phyloP scores from a whole-genome alignment of 2,113 vertebrate species.

The Grus americana region DNA sequence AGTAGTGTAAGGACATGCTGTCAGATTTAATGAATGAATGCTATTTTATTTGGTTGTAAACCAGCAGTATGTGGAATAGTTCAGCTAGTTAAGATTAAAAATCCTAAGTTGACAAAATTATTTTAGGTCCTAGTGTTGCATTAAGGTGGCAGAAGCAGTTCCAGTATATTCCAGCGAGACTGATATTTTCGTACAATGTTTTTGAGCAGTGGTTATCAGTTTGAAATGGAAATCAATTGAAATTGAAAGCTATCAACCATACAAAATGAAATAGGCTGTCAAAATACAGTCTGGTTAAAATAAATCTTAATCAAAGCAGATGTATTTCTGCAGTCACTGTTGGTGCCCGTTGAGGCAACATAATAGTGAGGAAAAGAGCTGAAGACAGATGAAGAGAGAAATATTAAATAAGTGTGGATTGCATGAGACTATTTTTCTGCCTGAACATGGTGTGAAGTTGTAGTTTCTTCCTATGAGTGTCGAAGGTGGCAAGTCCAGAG shows the following conservation, averaged over 20 bases:
- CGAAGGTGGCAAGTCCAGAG: not conserved
- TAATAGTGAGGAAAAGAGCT: not conserved
- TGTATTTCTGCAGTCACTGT: not conserved
- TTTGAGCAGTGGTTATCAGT: not conserved
- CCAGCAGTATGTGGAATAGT: not conserved
- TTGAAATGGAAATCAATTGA: not conserved
- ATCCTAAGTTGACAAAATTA: not conserved
- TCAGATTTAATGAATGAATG: not conserved
- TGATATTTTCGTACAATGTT: not conserved
- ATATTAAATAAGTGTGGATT: not conserved
- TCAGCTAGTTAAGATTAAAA: not conserved
- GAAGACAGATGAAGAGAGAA: not conserved
- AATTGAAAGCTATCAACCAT: not conserved
- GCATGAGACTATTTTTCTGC: not conserved
- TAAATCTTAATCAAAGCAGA: not conserved
- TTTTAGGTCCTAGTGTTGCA: not conserved
- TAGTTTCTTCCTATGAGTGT: rapidly evolving
- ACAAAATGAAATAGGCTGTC: not conserved
- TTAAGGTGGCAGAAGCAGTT: not conserved
- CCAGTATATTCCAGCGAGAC: not conserved
- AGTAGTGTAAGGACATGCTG: not conserved
- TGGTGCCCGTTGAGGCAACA: not conserved
- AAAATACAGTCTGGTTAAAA: not conserved
- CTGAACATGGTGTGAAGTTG: not conserved
- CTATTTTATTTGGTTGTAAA: not conserved